phyloP scores from a whole-genome alignment of 2,113 vertebrate genomes.

The Marmota monax region DNA sequence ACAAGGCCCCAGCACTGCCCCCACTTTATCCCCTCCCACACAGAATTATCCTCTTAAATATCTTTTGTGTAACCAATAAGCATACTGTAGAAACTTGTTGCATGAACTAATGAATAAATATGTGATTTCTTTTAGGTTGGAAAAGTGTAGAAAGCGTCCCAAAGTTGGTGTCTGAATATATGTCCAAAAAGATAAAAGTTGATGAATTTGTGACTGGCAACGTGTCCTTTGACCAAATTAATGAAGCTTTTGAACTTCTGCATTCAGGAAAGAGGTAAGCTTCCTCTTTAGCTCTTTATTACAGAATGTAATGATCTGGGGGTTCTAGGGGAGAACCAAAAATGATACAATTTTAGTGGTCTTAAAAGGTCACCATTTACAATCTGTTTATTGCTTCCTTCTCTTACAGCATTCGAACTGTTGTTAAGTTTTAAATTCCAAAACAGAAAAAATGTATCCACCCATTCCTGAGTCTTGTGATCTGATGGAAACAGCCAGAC shows the following conservation, averaged over 20 bases:
- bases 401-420: slow-evolving; percentile 92
- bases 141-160: slow-evolving; percentile 90
- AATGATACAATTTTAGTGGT: background rate
- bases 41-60: background rate
- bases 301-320: background rate
- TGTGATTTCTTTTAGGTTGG: slow-evolving; percentile 87
- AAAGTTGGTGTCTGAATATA: slow-evolving; percentile 90
- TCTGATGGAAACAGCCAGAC: background rate
- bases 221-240: slow-evolving; percentile 89
- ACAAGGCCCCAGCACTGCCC: too few relatives aligned
- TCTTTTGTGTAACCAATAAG: background rate
- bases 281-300: background rate
- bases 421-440: slow-evolving; percentile 88
- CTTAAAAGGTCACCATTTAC: slow-evolving; percentile 4
- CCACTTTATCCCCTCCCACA: too few relatives aligned
- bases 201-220: slow-evolving; percentile 91
- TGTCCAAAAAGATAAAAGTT: slow-evolving; percentile 91
- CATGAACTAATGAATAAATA: background rate
- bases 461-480: background rate
- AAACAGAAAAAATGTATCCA: background rate
- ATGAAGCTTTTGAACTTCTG: slow-evolving; percentile 90
- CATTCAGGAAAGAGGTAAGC: slow-evolving; percentile 89
- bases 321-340: background rate
- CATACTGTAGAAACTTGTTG: background rate
- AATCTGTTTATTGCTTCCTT: slow-evolving; percentile 39